These are phyloP conservation scores for Acipenser ruthenus DNA, from an alignment of 2,797 vertebrate species.

Conservation along the genomic window DNA sequence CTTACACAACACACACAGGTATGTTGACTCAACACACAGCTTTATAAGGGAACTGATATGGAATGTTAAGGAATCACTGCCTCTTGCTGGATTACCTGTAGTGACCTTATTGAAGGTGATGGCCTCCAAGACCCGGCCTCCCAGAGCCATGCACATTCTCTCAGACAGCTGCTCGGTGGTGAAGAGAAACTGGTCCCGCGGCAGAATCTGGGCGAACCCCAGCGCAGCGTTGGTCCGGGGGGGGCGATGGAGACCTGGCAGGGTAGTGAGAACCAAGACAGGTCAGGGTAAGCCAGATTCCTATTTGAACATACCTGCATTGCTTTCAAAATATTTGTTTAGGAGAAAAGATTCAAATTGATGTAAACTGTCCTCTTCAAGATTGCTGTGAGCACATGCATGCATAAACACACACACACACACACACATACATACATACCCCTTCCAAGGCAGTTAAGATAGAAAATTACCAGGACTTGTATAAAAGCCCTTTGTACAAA, in stretches of 20 bases:
- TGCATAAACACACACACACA: too few relatives aligned
- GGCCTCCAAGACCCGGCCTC: slow-evolving; percentile 80
- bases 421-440: too few relatives aligned
- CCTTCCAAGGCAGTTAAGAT: too few relatives aligned
- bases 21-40: background rate
- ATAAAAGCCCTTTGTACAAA: too few relatives aligned
- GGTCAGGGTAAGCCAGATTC: background rate
- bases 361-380: too few relatives aligned
- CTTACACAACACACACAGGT: slow-evolving; percentile 41
- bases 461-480: too few relatives aligned
- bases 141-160: slow-evolving; percentile 96
- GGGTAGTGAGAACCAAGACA: background rate
- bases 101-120: slow-evolving; percentile 94
- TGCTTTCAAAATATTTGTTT: too few relatives aligned
- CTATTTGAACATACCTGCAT: too few relatives aligned
- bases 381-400: too few relatives aligned
- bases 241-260: slow-evolving; percentile 89
- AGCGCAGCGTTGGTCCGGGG: slow-evolving; percentile 84
- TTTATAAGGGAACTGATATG: background rate
- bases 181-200: slow-evolving; percentile 81
- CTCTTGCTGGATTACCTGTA: slow-evolving; percentile 61
- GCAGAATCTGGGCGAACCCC: slow-evolving; percentile 89
- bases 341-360: too few relatives aligned
- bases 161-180: slow-evolving; percentile 91
- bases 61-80: too few relatives aligned